These are phyloP conservation scores for Disparrhopalites patrizii DNA, from an alignment of 2,888 invertebrate genomes.

Conservation along the genomic window DNA sequence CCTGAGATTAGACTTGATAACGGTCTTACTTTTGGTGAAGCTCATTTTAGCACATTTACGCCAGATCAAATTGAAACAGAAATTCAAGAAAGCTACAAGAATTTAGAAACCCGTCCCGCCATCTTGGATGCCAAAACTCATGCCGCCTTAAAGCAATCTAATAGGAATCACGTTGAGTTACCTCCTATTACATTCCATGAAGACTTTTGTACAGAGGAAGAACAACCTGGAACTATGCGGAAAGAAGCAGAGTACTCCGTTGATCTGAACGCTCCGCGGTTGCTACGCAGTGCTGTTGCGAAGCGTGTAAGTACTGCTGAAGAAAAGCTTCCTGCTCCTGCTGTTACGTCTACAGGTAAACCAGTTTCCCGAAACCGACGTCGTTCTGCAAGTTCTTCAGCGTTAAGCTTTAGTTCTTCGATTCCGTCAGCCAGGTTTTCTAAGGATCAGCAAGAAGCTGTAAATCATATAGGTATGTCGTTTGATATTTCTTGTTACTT, in stretches of 20 bases:
- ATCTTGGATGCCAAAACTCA: not conserved
- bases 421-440: not conserved
- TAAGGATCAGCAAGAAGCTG: not conserved
- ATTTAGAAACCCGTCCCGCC: too few species aligned
- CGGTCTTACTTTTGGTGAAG: not conserved
- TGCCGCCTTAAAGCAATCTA: not conserved
- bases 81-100: too few species aligned
- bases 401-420: too few species aligned
- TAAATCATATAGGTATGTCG: constrained; percentile 2
- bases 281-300: too few species aligned
- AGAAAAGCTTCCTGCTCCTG: not conserved
- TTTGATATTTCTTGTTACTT: not conserved
- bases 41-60: too few species aligned
- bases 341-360: not conserved
- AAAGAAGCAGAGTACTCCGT: too few species aligned
- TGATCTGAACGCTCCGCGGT: too few species aligned
- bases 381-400: too few species aligned
- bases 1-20: not conserved
- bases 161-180: not conserved
- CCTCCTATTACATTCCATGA: not conserved
- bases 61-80: too few species aligned
- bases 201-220: not conserved
- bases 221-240: not conserved
- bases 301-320: not conserved
- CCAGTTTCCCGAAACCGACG: too few species aligned